Evolutionary conservation across 1,140 invertebrate species (phyloP).

Genomic region (Plectrocnemia conspersa): DNA sequence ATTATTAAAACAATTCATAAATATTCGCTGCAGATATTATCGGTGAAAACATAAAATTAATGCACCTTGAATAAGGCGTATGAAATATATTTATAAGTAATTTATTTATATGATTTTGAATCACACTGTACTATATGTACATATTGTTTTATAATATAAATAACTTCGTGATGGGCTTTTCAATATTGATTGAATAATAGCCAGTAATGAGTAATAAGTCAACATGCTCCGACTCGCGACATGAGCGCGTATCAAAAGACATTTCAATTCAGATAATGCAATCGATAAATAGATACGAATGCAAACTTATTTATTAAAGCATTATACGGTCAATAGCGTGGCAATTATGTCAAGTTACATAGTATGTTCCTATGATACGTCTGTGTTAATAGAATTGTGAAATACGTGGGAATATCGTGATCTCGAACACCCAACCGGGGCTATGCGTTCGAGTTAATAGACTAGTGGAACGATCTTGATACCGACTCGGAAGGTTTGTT

Average conservation of each 20-base stretch:
- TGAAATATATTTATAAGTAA: too few species aligned
- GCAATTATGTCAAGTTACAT: slow-evolving; percentile 21
- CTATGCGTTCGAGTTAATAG: slow-evolving; percentile 9
- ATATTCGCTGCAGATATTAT: too few species aligned
- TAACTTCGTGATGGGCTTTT: slow-evolving; percentile 3
- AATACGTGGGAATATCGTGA: slow-evolving; percentile 27
- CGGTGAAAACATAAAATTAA: too few species aligned
- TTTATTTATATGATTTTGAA: too few species aligned
- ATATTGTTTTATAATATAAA: too few species aligned
- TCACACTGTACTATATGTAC: too few species aligned
- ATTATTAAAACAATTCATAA: too few species aligned
- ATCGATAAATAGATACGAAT: background rate
- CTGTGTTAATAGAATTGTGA: slow-evolving; percentile 15
- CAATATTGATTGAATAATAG: slow-evolving; percentile 2
- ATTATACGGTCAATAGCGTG: too few species aligned
- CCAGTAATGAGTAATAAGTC: background rate
- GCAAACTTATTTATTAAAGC: slow-evolving; percentile 9
- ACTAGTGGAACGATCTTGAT: too few species aligned
- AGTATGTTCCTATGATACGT: slow-evolving; percentile 16
- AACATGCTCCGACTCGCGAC: background rate
- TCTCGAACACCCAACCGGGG: slow-evolving; percentile 17
- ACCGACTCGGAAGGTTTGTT: too few species aligned
- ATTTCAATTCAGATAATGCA: background rate
- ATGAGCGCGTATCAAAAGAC: background rate
- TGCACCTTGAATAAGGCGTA: too few species aligned